A percentile compares a stretch with the other conserved stretches of the same genome.
Conservation (phyloP, 2,888 invertebrate genomes). For the Chrysolina haemoptera region DNA sequence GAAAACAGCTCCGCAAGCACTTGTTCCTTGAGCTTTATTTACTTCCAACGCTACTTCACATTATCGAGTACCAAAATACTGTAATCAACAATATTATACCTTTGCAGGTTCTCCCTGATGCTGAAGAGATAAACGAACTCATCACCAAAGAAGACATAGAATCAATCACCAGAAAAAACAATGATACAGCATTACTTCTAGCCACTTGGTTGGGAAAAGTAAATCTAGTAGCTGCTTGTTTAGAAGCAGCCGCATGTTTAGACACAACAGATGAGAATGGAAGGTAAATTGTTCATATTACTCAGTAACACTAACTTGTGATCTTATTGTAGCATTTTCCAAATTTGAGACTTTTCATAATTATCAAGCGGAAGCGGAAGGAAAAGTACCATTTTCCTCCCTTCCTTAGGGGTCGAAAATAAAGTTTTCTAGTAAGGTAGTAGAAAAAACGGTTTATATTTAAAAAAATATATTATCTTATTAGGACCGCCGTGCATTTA, state of each 20-base stretch:
- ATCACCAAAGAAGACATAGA: conserved; percentile 68
- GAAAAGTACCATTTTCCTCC: too few species aligned
- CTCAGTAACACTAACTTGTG: too few species aligned
- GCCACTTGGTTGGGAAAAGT: conserved; percentile 76
- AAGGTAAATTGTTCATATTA: conserved; percentile 36
- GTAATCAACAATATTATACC: background rate
- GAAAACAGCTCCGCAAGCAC: too few species aligned
- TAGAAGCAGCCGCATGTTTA: conserved; percentile 31
- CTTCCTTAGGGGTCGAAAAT: too few species aligned
- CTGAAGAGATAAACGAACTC: conserved; percentile 62
- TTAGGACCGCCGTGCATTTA: conserved; percentile 81
- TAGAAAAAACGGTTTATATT: too few species aligned
- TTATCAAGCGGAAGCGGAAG: too few species aligned
- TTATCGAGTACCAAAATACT: background rate
- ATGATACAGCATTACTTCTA: conserved; percentile 74
- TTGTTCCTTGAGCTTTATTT: too few species aligned
- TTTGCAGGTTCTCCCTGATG: conserved; percentile 68
- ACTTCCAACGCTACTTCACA: too few species aligned
- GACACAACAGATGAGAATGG: conserved; percentile 38
- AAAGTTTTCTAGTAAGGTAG: too few species aligned
- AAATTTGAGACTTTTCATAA: too few species aligned
- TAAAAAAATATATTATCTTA: too few species aligned
- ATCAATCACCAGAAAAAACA: conserved; percentile 68
- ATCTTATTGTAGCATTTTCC: too few species aligned
- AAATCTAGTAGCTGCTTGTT: conserved; percentile 69